Conservation (phyloP, 2,888 invertebrate species). For the Eueremaeus valkanovi region DNA sequence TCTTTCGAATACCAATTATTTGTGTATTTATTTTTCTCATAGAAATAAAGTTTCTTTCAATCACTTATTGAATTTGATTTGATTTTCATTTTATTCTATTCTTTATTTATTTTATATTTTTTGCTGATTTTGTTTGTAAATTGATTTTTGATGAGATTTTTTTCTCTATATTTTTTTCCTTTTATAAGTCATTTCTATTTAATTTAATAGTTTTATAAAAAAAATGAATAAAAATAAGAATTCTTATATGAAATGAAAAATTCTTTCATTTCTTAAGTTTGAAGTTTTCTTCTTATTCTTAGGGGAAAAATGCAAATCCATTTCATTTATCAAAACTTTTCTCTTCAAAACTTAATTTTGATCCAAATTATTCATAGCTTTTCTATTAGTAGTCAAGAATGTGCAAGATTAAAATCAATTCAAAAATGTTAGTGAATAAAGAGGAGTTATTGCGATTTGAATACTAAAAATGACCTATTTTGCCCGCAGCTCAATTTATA, state of each 20-base stretch:
- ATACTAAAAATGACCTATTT: too few relatives aligned
- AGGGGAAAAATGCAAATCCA: not conserved
- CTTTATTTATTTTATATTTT: not conserved
- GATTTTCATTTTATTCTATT: not conserved
- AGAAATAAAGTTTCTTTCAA: not conserved
- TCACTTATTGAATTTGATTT: slow-evolving; percentile 1
- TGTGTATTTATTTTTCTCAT: slow-evolving; percentile 21
- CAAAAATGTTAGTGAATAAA: too few relatives aligned
- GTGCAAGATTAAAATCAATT: too few relatives aligned
- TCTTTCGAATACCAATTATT: slow-evolving; percentile 29
- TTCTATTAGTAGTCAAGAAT: not conserved
- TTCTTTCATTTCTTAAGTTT: not conserved
- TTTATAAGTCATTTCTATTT: not conserved
- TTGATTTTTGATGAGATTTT: slow-evolving; percentile 24
- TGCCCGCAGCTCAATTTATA: too few relatives aligned
- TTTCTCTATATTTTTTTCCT: not conserved
- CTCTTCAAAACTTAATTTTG: slow-evolving; percentile 2
- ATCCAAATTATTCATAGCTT: slow-evolving; percentile 18
- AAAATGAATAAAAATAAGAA: slow-evolving; percentile 1
- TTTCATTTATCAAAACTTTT: slow-evolving; percentile 18
- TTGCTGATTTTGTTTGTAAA: slow-evolving; percentile 8
- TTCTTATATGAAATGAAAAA: slow-evolving; percentile 20
- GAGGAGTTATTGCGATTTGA: too few relatives aligned
- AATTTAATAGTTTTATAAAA: slow-evolving; percentile 20
- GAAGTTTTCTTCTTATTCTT: not conserved